Evolutionary conservation across 2,888 invertebrate species (phyloP).

Genomic region (Argyresthia albistria): DNA sequence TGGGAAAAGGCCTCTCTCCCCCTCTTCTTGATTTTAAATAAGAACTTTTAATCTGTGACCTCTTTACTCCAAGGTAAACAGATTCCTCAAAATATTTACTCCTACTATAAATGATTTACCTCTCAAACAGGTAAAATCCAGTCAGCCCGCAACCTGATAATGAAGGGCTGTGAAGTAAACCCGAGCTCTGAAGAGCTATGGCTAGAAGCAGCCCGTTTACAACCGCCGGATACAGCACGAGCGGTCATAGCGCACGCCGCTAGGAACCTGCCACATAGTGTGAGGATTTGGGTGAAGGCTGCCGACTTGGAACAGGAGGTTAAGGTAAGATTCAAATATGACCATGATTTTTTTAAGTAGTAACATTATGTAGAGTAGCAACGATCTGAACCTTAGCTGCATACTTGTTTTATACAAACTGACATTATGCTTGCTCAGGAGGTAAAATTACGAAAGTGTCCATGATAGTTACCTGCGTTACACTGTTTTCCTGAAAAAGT

Average conservation of each 20-base stretch:
- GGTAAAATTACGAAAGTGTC: no score
- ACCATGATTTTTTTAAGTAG: no score
- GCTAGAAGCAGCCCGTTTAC: conserved; percentile 96
- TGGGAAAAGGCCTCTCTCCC: no score
- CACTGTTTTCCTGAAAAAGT: no score
- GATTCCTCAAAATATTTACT: no score
- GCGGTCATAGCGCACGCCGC: conserved; percentile 98
- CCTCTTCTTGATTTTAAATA: no score
- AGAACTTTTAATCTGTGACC: no score
- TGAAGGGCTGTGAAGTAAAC: conserved; percentile 98
- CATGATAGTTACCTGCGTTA: no score
- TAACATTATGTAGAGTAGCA: no score
- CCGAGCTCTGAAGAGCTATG: conserved; percentile 97
- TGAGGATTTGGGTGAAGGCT: conserved; percentile 98
- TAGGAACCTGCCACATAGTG: conserved; percentile 94
- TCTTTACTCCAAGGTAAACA: no score
- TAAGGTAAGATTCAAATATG: conserved; percentile 62
- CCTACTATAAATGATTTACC: no score
- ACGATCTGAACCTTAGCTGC: not conserved
- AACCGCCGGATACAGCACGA: conserved; percentile 94
- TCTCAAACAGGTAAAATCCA: conserved; percentile 80
- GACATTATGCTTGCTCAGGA: no score
- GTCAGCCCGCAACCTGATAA: conserved; percentile 96
- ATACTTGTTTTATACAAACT: not conserved
- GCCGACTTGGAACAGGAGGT: conserved; percentile 94